A percentile compares a stretch with the other conserved stretches of the same genome.
These are phyloP conservation scores for Onchidella celtica DNA, from an alignment of 2,888 invertebrate genomes.

Conservation along the genomic window DNA sequence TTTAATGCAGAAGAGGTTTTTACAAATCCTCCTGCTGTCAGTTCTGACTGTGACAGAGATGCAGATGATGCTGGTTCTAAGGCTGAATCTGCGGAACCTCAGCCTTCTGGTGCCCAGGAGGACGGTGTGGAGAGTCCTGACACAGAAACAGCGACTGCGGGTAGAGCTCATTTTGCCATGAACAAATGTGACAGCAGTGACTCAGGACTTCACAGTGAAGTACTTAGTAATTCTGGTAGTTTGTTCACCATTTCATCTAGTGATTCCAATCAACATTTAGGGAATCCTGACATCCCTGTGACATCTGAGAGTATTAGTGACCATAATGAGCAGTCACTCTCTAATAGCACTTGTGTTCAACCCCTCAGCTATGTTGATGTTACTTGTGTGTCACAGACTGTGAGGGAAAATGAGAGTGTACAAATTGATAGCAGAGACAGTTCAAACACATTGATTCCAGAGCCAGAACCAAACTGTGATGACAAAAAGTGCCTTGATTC, in stretches of 20 bases:
- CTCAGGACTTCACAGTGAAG: slow-evolving; percentile 75
- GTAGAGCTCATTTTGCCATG: slow-evolving; percentile 44
- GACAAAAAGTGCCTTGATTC: slow-evolving; percentile 4
- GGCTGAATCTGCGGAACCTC: background rate
- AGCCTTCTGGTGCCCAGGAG: background rate
- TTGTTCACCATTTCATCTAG: slow-evolving; percentile 60
- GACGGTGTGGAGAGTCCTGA: background rate
- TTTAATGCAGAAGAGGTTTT: background rate
- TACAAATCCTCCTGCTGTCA: background rate
- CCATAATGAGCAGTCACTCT: background rate
- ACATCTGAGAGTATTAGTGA: background rate
- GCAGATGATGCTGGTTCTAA: background rate
- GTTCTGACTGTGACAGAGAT: background rate
- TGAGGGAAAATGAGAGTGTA: background rate
- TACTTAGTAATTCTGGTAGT: slow-evolving; percentile 68
- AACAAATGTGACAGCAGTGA: slow-evolving; percentile 75
- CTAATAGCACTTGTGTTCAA: background rate
- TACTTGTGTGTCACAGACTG: background rate
- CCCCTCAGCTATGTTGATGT: background rate
- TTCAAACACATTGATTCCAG: slow-evolving; percentile 11
- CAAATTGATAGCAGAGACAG: slow-evolving; percentile 2
- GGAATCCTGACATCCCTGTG: slow-evolving; percentile 22
- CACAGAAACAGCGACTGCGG: background rate
- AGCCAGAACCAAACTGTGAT: background rate
- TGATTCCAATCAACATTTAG: slow-evolving; percentile 54